Base-by-base conservation (phyloP, 2,113 vertebrate species). In the Phainopepla nitens region DNA sequence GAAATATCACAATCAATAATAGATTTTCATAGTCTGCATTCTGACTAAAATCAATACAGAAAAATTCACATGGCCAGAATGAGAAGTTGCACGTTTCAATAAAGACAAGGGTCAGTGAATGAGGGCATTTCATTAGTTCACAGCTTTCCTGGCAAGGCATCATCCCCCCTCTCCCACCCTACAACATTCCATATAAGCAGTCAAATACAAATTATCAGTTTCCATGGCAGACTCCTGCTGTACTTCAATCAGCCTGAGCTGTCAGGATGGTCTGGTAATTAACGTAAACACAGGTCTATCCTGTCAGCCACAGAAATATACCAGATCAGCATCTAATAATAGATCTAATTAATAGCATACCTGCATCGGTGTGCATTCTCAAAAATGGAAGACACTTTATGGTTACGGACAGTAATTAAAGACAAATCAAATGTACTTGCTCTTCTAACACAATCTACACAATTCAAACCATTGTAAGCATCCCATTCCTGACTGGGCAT, bases 211-310 rank as follows among this genome's bases (percentile, higher is more conserved):
- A 83, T 61, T 33, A 80, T 9, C 25, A 1, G 81, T 93, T 93
- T 87, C 76, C 68, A 49, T 15, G 39, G 62, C 70, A 95, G 87
- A 91, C 69, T 91, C 83, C 79, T 69, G 66, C 65, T 75, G 64
- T 49, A 95, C 47, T 88, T 94, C 93, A 57, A 76, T 70, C 91
- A 95, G 65, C 62, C 88, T 41, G 31, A 92, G 39, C 36, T 91
- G 77, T 77, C 82, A 90, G 82, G 44, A 79, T 2, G 1, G 75
- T 24, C 84, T 60, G 81, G 36, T 70, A 96, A 87, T 93, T 92
- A 94, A 91, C 5, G 0, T 71, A 66, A 91, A 70, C 72, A 78
- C 42, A 84, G 64, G 72, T 61, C 84, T 84, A 53, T 9, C 31
- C 83, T 73, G 78, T 77, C 87, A 95, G 60, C 44, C 64, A 65